Evolutionary conservation across 2,113 vertebrate species (phyloP), one percentile per base, ranked within the genome.

Genomic region (Cacatua alba): DNA sequence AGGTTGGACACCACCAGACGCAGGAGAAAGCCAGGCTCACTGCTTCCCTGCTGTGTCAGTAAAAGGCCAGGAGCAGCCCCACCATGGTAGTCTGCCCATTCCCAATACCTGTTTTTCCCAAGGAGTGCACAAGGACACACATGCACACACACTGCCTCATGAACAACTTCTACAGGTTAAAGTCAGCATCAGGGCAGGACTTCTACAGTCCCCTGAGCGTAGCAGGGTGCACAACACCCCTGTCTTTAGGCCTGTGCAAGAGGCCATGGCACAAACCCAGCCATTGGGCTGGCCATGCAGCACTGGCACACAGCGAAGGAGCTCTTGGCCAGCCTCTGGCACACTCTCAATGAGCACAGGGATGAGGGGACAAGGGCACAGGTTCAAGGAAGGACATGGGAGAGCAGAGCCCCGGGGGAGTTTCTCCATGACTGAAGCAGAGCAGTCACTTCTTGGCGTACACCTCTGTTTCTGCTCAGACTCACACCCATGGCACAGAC

Each of bases 321-420:
- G 68, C 13, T n/a, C 77, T 19, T 35, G 70, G 76, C 62, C 80
- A 82, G 83, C 15, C 13, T 31, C n/a, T 68, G 77, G 77, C 52
- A 64, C 0, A 0, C 21, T 64, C 64, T 77, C 64, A 92, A 77
- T 17, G 49, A 80, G 41, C 19, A 17, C 28, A 1, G 0, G 0
- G 12, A 53, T 1, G 46, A 57, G 7, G 18, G 26, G 67, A 86
- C 63, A 49, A 67, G n/a, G 49, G 49, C 37, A 70, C 0, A 2
- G 41, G 46, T 63, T 82, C n/a, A 70, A 39, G 64, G 64, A 52
- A 81, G 79, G 55, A 67, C 67, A n/a, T 1, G 16, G 69, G 43
- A 80, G 26, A 93, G 35, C 20, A 89, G 16, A 53, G 43, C 28
- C 59, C 0, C 0, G 28, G 8, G 78, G 15, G 21, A 49, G 17